A percentile compares a stretch with the other conserved stretches of the same genome.
Conservation (phyloP, 2,888 invertebrate genomes). For the Oscheius sp. region DNA sequence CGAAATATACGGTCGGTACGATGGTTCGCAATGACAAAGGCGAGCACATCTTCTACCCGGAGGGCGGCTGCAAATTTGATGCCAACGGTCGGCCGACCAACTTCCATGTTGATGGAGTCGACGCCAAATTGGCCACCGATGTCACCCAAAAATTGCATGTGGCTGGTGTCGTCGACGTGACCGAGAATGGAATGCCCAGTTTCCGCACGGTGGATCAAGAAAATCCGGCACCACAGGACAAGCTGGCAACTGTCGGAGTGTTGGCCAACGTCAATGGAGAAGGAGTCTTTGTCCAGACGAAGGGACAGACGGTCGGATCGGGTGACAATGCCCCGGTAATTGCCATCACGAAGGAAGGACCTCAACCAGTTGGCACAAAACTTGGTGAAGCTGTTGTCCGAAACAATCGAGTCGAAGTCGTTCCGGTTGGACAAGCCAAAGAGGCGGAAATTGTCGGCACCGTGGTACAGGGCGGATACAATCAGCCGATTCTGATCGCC, state of each 20-base stretch:
- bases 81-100: constrained; percentile 20
- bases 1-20: constrained; percentile 9
- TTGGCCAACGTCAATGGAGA: constrained; percentile 14
- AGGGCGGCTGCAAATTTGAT: constrained; percentile 30
- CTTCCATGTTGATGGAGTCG: not conserved
- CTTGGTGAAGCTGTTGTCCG: constrained; percentile 23
- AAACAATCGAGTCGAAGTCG: constrained; percentile 10
- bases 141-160: constrained; percentile 16
- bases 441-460: constrained; percentile 14
- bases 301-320: constrained; percentile 36
- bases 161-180: constrained; percentile 32
- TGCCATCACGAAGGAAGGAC: constrained; percentile 25
- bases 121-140: not conserved
- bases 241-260: constrained; percentile 27
- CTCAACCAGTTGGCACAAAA: constrained; percentile 17
- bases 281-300: constrained; percentile 21
- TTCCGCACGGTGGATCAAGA: constrained; percentile 21
- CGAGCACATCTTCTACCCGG: constrained; percentile 31
- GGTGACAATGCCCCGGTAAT: constrained; percentile 30
- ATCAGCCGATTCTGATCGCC: constrained; percentile 30
- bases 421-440: constrained; percentile 11
- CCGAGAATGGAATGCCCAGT: constrained; percentile 30
- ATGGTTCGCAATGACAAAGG: constrained; percentile 29
- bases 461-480: constrained; percentile 21
- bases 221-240: constrained; percentile 31